These are phyloP conservation scores for Smithornis capensis DNA, from an alignment of 2,113 vertebrate species.

Conservation along the genomic window DNA sequence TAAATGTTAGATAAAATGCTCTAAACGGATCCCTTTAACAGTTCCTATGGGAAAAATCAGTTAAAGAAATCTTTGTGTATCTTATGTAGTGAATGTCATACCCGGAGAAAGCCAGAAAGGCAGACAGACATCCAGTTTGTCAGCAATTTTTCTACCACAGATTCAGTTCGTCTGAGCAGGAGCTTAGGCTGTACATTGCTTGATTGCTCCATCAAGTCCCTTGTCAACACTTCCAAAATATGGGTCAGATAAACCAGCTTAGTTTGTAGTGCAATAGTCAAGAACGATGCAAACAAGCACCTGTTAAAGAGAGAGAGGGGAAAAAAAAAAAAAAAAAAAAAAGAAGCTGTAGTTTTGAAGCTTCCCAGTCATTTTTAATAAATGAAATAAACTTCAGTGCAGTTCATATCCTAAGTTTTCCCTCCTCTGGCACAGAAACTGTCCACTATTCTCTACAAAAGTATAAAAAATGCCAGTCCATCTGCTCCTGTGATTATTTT, in stretches of 20 bases:
- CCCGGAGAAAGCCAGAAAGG: slow-evolving; percentile 93
- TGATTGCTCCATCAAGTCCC: slow-evolving; percentile 86
- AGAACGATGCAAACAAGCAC: slow-evolving; percentile 88
- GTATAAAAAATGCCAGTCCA: slow-evolving; percentile 15
- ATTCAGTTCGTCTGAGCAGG: slow-evolving; percentile 89
- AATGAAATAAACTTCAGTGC: background rate
- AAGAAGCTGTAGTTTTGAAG: background rate
- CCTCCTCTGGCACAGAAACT: background rate
- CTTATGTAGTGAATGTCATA: slow-evolving; percentile 44
- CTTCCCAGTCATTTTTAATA: background rate
- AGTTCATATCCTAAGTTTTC: background rate
- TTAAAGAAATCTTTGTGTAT: background rate
- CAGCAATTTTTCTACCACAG: slow-evolving; percentile 92
- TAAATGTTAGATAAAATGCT: background rate
- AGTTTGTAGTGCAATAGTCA: slow-evolving; percentile 90
- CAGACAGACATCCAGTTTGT: slow-evolving; percentile 99
- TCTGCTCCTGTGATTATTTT: slow-evolving; percentile 39
- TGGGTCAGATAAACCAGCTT: slow-evolving; percentile 90
- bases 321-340: background rate
- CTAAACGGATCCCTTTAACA: background rate
- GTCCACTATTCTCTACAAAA: background rate
- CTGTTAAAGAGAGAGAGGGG: slow-evolving; percentile 74
- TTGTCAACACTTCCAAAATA: slow-evolving; percentile 87
- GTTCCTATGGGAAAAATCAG: background rate
- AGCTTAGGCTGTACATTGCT: slow-evolving; percentile 89